phyloP scores from a whole-genome alignment of 1,140 invertebrate genomes.

The Drosophila eugracilis region DNA sequence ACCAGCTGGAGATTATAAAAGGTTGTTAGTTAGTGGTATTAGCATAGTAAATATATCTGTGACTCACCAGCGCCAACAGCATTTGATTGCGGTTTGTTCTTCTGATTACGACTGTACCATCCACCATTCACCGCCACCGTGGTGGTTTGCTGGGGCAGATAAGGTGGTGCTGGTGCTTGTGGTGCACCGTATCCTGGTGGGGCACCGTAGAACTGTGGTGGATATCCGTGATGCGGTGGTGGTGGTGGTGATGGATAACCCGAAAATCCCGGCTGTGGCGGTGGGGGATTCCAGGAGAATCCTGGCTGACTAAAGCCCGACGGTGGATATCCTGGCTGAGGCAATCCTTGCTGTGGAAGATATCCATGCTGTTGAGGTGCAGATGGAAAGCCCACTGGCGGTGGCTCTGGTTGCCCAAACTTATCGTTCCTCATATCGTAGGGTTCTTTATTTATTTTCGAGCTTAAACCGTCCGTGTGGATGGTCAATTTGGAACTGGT shows the following conservation, averaged over 20 bases:
- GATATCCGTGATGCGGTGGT: slow-evolving; percentile 9
- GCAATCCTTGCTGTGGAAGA: slow-evolving; percentile 20
- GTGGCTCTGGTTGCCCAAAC: not conserved
- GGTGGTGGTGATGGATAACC: slow-evolving; percentile 1
- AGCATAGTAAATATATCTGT: not conserved
- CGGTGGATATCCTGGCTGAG: slow-evolving; percentile 26
- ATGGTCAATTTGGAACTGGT: slow-evolving; percentile 14
- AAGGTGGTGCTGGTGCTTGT: not conserved
- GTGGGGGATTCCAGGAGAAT: slow-evolving; percentile 8
- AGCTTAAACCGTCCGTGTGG: not conserved
- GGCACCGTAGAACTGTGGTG: slow-evolving; percentile 38
- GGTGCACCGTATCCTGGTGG: slow-evolving; percentile 13
- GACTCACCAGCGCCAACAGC: slow-evolving; percentile 57
- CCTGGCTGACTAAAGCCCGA: slow-evolving; percentile 13
- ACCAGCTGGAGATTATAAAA: slow-evolving; percentile 19
- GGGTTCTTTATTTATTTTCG: not conserved
- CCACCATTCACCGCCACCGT: slow-evolving; percentile 12
- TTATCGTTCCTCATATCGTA: slow-evolving; percentile 11
- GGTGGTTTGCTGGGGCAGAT: slow-evolving; percentile 5
- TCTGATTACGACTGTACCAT: slow-evolving; percentile 56
- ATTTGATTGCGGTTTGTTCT: slow-evolving; percentile 67
- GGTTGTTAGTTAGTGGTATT: too few species aligned
- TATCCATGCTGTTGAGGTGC: slow-evolving; percentile 12
- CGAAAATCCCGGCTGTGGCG: slow-evolving; percentile 10
- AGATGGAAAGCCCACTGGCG: slow-evolving; percentile 14